Base-by-base conservation (phyloP, 2,888 invertebrate species). In the Lypha dubia region DNA sequence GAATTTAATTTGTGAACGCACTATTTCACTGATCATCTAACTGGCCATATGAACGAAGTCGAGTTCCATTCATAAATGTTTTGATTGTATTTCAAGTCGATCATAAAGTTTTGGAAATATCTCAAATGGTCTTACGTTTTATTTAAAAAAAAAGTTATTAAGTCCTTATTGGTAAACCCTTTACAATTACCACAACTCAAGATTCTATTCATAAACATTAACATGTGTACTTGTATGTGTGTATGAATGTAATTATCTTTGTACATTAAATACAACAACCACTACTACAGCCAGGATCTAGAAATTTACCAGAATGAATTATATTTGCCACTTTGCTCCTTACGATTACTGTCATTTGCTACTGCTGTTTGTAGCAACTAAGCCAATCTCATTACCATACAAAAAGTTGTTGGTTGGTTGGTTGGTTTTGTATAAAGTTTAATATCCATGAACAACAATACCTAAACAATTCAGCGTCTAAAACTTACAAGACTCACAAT, bases 361-460 rank as follows among this genome's bases (percentile, higher is more conserved):
- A n/a, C 74, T 53, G 51, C 46, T 58, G 13, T 60, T 68, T 73
- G 53, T 70, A 75, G 70, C 70, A 68, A 58, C 70, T 7, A 62
- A 76, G 63, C 76, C 74, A 77, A 70, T 80, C 71, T 76, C 68
- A 84, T 81, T 81, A 84, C 35, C 74, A 79, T 74, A 51, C 76
- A 68, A 65, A 60, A 62, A 51, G 67, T 44, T 70, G 20, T n/a
- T 49, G 68, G 17, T 15, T 28, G 28, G 28, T 44, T 79, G n/a
- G n/a, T n/a, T n/a, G n/a, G n/a, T n/a, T n/a, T n/a, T 41, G 49
- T 56, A 56, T 17, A 53, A 44, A 62, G 71, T 81, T 71, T 68
- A 81, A 81, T 77, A 73, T 70, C 80, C 49, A 70, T 74, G 77
- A 81, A 84, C 74, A 81, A 84, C 74, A 84, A 81, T 84, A 70